A percentile compares a stretch with the other conserved stretches of the same genome.
phyloP scores from a whole-genome alignment of 1,140 invertebrate species.

The Aplysia californica region DNA sequence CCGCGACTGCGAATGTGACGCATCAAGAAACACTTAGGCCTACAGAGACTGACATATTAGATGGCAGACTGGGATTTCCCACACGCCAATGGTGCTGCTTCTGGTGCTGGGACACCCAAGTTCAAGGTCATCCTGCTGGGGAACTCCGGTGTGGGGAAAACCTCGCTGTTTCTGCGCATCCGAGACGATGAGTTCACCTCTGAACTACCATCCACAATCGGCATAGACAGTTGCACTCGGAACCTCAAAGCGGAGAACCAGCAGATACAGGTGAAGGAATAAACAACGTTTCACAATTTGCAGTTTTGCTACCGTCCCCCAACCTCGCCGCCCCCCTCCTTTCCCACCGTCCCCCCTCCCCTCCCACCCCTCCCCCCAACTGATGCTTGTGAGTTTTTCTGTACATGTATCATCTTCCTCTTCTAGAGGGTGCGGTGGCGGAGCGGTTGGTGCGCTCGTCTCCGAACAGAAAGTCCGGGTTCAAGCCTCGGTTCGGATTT shows the following conservation, averaged over 20 bases:
- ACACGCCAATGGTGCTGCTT: no score
- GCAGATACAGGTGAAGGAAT: neutral
- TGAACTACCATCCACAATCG: conserved; percentile 22
- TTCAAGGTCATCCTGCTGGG: conserved; percentile 47
- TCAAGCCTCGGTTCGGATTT: no score
- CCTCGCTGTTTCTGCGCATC: conserved; percentile 39
- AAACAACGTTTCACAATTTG: neutral
- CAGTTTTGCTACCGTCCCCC: neutral
- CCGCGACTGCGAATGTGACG: no score
- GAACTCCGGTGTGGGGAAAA: conserved; percentile 47
- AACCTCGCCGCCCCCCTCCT: neutral
- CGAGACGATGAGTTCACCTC: conserved; percentile 31
- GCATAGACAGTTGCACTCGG: conserved; percentile 35
- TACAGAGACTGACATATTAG: no score
- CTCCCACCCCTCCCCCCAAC: neutral
- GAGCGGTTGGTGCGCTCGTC: no score
- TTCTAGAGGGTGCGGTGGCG: neutral
- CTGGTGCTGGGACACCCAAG: no score
- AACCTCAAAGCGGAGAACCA: conserved; percentile 2
- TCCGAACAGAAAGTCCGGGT: no score
- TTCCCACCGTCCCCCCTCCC: neutral
- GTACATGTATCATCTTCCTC: neutral
- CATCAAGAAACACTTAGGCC: no score
- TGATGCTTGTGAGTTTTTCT: neutral
- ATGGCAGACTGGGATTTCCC: no score